These are phyloP conservation scores for Champsocephalus esox DNA, from an alignment of 2,797 vertebrate species.

Conservation along the genomic window DNA sequence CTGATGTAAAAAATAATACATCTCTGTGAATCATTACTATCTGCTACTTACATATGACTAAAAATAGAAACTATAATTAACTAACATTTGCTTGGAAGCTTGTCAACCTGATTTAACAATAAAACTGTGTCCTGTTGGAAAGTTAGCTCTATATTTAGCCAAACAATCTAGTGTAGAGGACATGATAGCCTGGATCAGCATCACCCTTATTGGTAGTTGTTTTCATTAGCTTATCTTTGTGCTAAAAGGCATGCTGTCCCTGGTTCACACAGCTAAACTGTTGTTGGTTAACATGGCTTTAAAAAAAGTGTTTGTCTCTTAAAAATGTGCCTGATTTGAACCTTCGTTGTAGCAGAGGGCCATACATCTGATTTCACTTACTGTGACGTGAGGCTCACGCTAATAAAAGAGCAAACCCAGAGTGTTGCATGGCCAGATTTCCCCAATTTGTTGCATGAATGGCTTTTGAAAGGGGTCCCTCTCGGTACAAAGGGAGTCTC, in stretches of 20 bases:
- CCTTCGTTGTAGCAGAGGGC: constrained; percentile 62
- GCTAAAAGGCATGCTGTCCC: constrained; percentile 39
- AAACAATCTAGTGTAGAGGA: constrained; percentile 28
- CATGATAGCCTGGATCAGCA: constrained; percentile 13
- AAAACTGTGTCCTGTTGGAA: constrained; percentile 14
- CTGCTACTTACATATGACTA: constrained; percentile 17
- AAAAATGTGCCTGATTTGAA: constrained; percentile 59
- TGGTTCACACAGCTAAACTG: constrained; percentile 48
- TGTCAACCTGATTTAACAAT: constrained; percentile 37
- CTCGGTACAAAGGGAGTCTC: constrained; percentile 91
- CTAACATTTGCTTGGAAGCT: constrained; percentile 27
- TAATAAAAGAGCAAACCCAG: constrained; percentile 87
- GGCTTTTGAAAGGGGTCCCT: constrained; percentile 90
- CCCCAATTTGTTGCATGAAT: constrained; percentile 93
- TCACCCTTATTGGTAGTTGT: constrained; percentile 30
- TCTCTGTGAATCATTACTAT: constrained; percentile 14
- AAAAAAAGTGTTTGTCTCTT: constrained; percentile 30
- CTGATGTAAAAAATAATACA: constrained; percentile 34
- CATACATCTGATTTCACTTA: constrained; percentile 86
- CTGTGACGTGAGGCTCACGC: constrained; percentile 80
- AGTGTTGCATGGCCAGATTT: constrained; percentile 88
- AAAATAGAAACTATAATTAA: constrained; percentile 15
- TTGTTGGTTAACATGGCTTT: constrained; percentile 53
- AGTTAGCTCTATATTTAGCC: constrained; percentile 42
- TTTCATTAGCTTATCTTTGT: constrained; percentile 24